phyloP scores from a whole-genome alignment of 1,140 invertebrate genomes.

The Cydia strobilella region DNA sequence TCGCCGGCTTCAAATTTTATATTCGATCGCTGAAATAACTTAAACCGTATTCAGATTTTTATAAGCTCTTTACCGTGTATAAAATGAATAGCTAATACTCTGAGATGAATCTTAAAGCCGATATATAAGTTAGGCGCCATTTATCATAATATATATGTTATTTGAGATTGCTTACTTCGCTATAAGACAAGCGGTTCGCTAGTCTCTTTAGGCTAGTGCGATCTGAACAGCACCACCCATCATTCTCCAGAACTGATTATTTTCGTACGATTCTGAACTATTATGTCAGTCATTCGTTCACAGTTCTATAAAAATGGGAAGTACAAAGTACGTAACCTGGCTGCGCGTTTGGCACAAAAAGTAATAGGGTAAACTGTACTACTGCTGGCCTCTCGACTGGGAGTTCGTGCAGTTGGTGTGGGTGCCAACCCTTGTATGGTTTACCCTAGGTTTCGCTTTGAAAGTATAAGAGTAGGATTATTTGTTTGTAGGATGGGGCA shows the following conservation, averaged over 20 bases:
- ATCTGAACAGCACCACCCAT: not conserved
- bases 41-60: no score
- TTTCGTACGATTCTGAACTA: not conserved
- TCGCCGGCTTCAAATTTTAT: no score
- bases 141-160: no score
- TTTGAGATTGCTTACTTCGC: not conserved
- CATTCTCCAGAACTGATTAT: not conserved
- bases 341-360: not conserved
- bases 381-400: not conserved
- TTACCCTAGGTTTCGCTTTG: slow-evolving; percentile 11
- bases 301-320: not conserved
- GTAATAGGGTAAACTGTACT: not conserved
- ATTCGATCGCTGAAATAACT: no score
- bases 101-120: no score
- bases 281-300: not conserved
- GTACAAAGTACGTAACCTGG: not conserved
- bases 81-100: no score
- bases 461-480: not conserved
- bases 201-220: not conserved
- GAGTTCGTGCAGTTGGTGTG: no score
- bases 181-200: not conserved
- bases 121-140: no score
- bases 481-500: not conserved
- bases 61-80: no score
- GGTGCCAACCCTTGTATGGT: not conserved